Conservation (phyloP, 2,888 invertebrate species). For the Drosophila peninsularis region DNA sequence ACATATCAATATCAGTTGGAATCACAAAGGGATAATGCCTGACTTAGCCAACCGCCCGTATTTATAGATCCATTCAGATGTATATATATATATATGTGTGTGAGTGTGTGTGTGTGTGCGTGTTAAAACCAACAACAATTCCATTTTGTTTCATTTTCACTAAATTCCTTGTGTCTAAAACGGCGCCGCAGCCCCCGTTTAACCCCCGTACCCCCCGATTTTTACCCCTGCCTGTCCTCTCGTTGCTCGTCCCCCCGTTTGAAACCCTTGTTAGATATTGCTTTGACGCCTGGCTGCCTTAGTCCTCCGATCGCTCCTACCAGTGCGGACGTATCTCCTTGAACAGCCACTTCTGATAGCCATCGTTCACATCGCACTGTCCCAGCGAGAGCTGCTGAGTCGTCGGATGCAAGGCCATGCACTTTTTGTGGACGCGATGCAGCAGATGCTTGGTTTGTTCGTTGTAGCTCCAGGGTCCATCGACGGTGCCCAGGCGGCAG, state of each 20-base stretch:
- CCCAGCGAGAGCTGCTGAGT: slow-evolving; percentile 91
- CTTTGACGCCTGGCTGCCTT: slow-evolving; percentile 14
- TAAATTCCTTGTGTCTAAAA: slow-evolving; percentile 53
- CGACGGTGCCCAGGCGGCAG: slow-evolving; percentile 95
- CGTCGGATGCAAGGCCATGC: slow-evolving; percentile 93
- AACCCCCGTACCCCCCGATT: neutral
- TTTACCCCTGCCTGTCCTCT: neutral
- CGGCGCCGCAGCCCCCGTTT: slow-evolving; percentile 7
- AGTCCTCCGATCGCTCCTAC: slow-evolving; percentile 78
- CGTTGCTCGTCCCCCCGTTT: slow-evolving; percentile 35
- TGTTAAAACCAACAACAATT: slow-evolving; percentile 60
- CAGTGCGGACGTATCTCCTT: slow-evolving; percentile 90
- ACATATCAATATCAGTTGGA: slow-evolving; percentile 18
- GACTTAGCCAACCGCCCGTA: slow-evolving; percentile 29
- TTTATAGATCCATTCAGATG: slow-evolving; percentile 1
- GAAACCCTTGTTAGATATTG: slow-evolving; percentile 73
- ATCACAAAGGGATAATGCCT: slow-evolving; percentile 32
- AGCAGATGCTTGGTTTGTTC: slow-evolving; percentile 89
- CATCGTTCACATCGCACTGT: slow-evolving; percentile 93
- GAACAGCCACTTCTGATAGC: slow-evolving; percentile 95
- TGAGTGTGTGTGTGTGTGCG: slow-evolving; percentile 11
- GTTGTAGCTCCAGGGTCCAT: slow-evolving; percentile 97
- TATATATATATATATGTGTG: neutral
- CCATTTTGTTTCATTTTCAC: slow-evolving; percentile 47
- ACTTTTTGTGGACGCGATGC: slow-evolving; percentile 92